phyloP scores from a whole-genome alignment of 2,113 vertebrate species.

The Oncorhynchus nerka region DNA sequence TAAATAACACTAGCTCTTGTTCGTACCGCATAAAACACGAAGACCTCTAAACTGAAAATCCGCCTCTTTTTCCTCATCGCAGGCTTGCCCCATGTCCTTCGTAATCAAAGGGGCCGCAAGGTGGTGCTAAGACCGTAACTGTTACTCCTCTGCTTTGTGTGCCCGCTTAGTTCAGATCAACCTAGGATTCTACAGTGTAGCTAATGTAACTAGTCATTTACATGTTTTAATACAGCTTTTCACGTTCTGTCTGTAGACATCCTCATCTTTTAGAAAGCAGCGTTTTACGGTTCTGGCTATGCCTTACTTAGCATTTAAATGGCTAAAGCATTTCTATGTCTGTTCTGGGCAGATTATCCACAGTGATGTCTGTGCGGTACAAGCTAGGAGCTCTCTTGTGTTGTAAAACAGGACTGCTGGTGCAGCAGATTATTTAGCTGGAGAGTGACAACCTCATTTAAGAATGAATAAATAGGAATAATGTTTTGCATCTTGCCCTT shows the following conservation, averaged over 20 bases:
- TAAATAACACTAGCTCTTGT: constrained; percentile 62
- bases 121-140: constrained; percentile 35
- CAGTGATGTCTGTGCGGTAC: constrained; percentile 37
- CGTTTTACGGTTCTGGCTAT: constrained; percentile 48
- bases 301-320: constrained; percentile 47
- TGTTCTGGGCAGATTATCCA: constrained; percentile 57
- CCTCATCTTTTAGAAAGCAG: constrained; percentile 43
- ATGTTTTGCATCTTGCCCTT: constrained; percentile 14
- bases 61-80: constrained; percentile 40
- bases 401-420: constrained; percentile 28
- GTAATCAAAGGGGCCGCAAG: constrained; percentile 16
- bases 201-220: constrained; percentile 41
- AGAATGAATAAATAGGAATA: constrained; percentile 2
- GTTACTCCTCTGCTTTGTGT: constrained; percentile 28
- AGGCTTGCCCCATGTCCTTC: constrained; percentile 28
- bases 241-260: not conserved
- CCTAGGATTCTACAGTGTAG: constrained; percentile 35
- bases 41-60: constrained; percentile 56
- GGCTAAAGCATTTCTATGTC: constrained; percentile 46
- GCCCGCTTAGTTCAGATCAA: constrained; percentile 37
- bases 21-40: constrained; percentile 43
- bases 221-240: no score
- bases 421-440: not conserved
- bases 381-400: constrained; percentile 22
- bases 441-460: constrained; percentile 15